Evolutionary conservation across 2,888 invertebrate genomes (phyloP).

Genomic region (Dexiosoma caninum): DNA sequence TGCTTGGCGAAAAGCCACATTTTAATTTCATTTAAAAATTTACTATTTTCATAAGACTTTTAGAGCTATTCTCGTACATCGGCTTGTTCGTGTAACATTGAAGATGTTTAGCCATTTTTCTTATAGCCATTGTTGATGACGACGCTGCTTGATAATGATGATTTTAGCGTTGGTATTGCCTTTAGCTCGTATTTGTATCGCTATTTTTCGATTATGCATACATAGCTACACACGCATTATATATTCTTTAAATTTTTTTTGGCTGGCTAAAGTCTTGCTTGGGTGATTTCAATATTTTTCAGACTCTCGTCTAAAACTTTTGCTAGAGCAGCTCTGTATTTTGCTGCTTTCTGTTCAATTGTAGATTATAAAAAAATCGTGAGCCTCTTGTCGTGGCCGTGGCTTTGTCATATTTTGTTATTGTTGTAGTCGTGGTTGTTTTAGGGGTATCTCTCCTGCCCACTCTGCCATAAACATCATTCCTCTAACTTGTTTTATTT

Average conservation of each 20-base stretch:
- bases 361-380: conserved; percentile 54
- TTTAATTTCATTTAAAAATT: background rate
- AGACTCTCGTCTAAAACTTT: conserved; percentile 55
- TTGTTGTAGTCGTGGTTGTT: conserved; percentile 22
- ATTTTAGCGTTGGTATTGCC: conserved; percentile 38
- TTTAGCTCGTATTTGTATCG: conserved; percentile 38
- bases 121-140: conserved; percentile 33
- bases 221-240: no score
- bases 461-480: conserved; percentile 48
- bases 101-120: conserved; percentile 25
- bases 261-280: conserved; percentile 56
- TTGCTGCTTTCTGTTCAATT: conserved; percentile 29
- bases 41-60: background rate
- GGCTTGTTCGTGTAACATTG: background rate
- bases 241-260: conserved; percentile 36
- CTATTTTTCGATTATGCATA: background rate
- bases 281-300: conserved; percentile 60
- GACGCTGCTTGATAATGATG: conserved; percentile 29
- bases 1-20: background rate
- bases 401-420: conserved; percentile 1
- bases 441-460: conserved; percentile 50
- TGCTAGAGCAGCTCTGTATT: conserved; percentile 42
- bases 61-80: background rate
- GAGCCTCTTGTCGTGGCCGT: conserved; percentile 50
- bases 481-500: conserved; percentile 62